Evolutionary conservation across 2,888 invertebrate species (phyloP).

Genomic region (Idaea straminata): DNA sequence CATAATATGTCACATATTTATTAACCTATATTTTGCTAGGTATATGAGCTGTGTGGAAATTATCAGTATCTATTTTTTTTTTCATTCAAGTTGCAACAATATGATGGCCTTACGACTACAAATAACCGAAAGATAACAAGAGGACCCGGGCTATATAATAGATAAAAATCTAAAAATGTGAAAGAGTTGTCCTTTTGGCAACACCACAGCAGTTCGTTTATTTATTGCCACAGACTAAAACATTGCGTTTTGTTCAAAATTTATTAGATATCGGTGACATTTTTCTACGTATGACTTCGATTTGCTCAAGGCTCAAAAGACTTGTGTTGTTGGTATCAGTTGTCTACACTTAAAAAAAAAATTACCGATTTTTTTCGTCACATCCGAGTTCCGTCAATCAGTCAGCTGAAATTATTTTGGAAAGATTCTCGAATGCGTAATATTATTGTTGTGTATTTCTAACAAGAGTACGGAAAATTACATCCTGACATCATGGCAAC

Average conservation of each 20-base stretch:
- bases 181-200: background rate
- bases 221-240: background rate
- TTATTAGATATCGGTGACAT: too few species aligned
- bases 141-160: too few species aligned
- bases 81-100: too few species aligned
- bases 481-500: constrained; percentile 68
- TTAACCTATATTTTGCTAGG: too few species aligned
- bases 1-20: too few species aligned
- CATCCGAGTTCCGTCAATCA: constrained; percentile 3
- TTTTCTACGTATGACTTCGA: too few species aligned
- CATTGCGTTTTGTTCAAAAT: background rate
- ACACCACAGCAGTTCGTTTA: background rate
- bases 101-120: too few species aligned
- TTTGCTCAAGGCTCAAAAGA: background rate
- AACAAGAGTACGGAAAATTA: constrained; percentile 40
- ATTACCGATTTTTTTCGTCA: background rate
- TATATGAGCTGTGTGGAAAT: too few species aligned
- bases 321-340: too few species aligned
- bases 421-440: constrained; percentile 47
- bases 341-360: background rate
- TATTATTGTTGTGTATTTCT: constrained; percentile 63
- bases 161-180: background rate
- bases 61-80: too few species aligned
- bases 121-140: background rate
- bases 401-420: constrained; percentile 63